These are phyloP conservation scores for Marmota flaviventris DNA, from an alignment of 2,113 vertebrate genomes.

Conservation along the genomic window DNA sequence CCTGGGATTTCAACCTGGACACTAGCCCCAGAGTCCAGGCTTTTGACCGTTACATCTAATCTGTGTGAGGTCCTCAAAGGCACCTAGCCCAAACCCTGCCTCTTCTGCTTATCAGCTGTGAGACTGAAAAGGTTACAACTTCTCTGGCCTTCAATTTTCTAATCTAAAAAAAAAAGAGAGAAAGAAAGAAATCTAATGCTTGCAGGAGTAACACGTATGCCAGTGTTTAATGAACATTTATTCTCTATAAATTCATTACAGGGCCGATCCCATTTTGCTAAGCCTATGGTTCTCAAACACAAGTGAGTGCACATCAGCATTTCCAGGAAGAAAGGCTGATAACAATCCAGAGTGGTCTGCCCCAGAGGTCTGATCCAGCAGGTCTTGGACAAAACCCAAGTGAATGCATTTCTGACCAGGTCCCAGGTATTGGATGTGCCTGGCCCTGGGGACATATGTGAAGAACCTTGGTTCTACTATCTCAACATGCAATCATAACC, in stretches of 20 bases:
- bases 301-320: background rate
- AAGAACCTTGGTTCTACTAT: background rate
- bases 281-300: background rate
- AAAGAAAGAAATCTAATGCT: background rate
- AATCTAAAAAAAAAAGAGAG: too few species aligned
- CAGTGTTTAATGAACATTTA: background rate
- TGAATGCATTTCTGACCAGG: background rate
- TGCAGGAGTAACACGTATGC: background rate
- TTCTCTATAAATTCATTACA: background rate
- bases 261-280: background rate
- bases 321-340: background rate
- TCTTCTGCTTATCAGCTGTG: background rate
- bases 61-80: background rate
- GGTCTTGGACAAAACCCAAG: background rate
- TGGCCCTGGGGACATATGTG: accelerated
- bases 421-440: background rate
- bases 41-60: background rate
- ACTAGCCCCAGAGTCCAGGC: background rate
- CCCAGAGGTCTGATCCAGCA: background rate
- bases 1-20: background rate
- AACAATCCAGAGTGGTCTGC: background rate
- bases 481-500: accelerated
- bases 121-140: background rate
- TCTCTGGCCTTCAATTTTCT: background rate
- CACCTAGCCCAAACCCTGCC: background rate